A percentile compares a stretch with the other conserved stretches of the same genome.
Evolutionary conservation across 1,140 invertebrate genomes (phyloP).

Genomic region (Drosophila prosaltans): DNA sequence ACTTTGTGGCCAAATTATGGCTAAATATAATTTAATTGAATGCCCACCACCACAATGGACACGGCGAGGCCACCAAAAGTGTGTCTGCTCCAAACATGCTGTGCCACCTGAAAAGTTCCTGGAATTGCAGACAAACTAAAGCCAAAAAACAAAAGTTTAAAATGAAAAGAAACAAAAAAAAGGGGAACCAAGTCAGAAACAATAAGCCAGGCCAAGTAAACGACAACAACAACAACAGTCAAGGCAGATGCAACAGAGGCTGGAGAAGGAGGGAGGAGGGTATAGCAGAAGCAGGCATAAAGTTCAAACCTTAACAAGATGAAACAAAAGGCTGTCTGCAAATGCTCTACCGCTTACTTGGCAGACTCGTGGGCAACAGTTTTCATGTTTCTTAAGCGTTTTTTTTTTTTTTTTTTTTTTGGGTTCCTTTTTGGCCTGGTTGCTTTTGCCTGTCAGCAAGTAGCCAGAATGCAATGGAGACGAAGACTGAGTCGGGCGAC

Average conservation of each 20-base stretch:
- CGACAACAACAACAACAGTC: slow-evolving; percentile 5
- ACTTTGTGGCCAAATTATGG: slow-evolving; percentile 54
- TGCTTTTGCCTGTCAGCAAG: slow-evolving; percentile 61
- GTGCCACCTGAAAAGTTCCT: slow-evolving; percentile 80
- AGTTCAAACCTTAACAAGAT: slow-evolving; percentile 79
- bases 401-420: slow-evolving; percentile 22
- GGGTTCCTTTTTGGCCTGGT: slow-evolving; percentile 23
- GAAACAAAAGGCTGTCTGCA: slow-evolving; percentile 67
- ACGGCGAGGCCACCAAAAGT: slow-evolving; percentile 73
- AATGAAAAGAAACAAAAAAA: slow-evolving; percentile 36
- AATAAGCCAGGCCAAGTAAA: slow-evolving; percentile 56
- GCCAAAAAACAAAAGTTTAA: slow-evolving; percentile 25
- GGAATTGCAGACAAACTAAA: slow-evolving; percentile 53
- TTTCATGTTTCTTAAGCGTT: slow-evolving; percentile 64
- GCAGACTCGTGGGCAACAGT: slow-evolving; percentile 81
- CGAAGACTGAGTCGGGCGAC: slow-evolving; percentile 7
- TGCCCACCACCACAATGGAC: slow-evolving; percentile 48
- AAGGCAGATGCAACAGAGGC: slow-evolving; percentile 11
- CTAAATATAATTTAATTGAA: slow-evolving; percentile 77
- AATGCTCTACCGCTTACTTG: slow-evolving; percentile 57
- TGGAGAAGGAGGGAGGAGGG: not conserved
- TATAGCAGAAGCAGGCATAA: slow-evolving; percentile 56
- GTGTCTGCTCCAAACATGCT: slow-evolving; percentile 73
- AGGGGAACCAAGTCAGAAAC: slow-evolving; percentile 50
- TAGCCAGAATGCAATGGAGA: slow-evolving; percentile 37